These are phyloP conservation scores for Spicauda simplicius DNA, from an alignment of 2,888 invertebrate genomes.

Conservation along the genomic window DNA sequence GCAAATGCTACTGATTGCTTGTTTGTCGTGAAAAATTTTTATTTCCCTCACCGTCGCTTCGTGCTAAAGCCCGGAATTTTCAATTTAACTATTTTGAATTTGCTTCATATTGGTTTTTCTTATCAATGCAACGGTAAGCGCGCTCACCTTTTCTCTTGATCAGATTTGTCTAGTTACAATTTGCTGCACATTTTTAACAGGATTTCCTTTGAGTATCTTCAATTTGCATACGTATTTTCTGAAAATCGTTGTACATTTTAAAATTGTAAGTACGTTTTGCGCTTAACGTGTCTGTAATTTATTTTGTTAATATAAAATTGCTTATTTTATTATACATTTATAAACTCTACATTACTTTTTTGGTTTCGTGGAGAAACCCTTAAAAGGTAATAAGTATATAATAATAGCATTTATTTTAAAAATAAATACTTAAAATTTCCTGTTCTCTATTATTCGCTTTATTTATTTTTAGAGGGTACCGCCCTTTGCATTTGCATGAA, in stretches of 20 bases:
- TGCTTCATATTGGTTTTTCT: conserved; percentile 42
- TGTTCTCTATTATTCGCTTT: too few relatives aligned
- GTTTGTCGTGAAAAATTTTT: conserved; percentile 76
- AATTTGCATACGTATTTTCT: conserved; percentile 20
- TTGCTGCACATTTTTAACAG: conserved; percentile 32
- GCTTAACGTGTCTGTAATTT: neutral
- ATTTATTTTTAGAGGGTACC: too few relatives aligned
- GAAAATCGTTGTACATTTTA: conserved; percentile 3
- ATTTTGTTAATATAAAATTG: neutral
- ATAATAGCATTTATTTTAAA: too few relatives aligned
- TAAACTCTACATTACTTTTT: too few relatives aligned
- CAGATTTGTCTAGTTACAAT: conserved; percentile 35
- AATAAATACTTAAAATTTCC: too few relatives aligned
- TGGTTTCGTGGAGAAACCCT: too few relatives aligned
- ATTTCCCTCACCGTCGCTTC: conserved; percentile 56
- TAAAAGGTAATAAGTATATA: too few relatives aligned
- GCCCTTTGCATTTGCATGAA: too few relatives aligned
- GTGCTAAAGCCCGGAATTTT: conserved; percentile 39
- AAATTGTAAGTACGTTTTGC: neutral
- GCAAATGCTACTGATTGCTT: conserved; percentile 80
- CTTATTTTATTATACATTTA: too few relatives aligned
- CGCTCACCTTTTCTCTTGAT: conserved; percentile 35
- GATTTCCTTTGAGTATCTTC: conserved; percentile 23
- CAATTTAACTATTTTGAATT: conserved; percentile 45
- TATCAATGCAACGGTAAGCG: conserved; percentile 33